Conservation (phyloP, 2,888 invertebrate genomes). For the Noctuana brunneofusca region DNA sequence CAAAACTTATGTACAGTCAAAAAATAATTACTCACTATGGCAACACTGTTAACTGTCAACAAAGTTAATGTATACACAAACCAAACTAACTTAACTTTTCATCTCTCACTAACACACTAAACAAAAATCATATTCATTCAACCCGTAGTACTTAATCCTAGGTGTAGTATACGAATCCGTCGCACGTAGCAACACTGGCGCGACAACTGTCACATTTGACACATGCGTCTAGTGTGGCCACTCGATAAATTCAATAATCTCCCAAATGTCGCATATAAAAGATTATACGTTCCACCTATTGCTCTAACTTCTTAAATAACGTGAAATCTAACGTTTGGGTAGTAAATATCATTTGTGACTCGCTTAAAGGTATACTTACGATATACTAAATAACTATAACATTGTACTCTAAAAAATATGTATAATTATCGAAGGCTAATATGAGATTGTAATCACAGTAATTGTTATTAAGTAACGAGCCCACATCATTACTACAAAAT, state of each 20-base stretch:
- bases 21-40: constrained; percentile 79
- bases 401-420: constrained; percentile 83
- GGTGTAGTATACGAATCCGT: constrained; percentile 36
- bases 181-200: constrained; percentile 33
- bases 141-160: constrained; percentile 46
- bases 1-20: constrained; percentile 79
- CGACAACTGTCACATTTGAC: constrained; percentile 37
- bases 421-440: constrained; percentile 83
- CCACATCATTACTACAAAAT: constrained; percentile 77
- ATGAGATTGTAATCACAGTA: constrained; percentile 82
- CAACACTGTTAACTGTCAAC: constrained; percentile 80
- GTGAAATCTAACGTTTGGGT: constrained; percentile 75
- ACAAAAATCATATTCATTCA: constrained; percentile 51
- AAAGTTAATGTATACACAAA: constrained; percentile 70
- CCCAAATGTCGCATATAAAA: constrained; percentile 71
- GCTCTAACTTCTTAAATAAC: constrained; percentile 74
- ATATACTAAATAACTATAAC: constrained; percentile 82
- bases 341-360: constrained; percentile 82
- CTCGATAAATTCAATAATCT: constrained; percentile 59
- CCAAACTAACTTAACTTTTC: constrained; percentile 64
- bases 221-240: constrained; percentile 46
- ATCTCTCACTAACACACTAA: constrained; percentile 70
- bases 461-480: constrained; percentile 81
- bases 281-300: constrained; percentile 78
- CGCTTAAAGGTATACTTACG: constrained; percentile 75